Evolutionary conservation across 2,888 invertebrate species (phyloP), one percentile per base, ranked within the genome.

Genomic region (Mythimna albipuncta): DNA sequence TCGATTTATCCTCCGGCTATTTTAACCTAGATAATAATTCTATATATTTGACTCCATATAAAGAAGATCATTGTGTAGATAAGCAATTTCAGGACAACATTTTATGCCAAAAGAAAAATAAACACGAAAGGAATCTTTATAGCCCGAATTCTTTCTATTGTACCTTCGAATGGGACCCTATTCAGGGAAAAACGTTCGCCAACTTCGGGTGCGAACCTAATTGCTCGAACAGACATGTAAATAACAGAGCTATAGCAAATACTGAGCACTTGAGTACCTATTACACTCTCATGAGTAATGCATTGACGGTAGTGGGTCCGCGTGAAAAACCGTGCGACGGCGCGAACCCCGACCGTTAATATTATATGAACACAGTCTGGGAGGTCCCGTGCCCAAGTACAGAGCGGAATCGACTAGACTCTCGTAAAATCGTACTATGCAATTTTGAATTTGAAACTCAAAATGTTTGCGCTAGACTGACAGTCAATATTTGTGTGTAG

Each of bases 281-380:
- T 94, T 94, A 94, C 92, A 91, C 88, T 83, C 94, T 95, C 94
- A 95, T 95, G 90, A 94, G 93, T 94, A 91, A 96, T 96, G 94
- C 93, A 95, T 87, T 85, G 84, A 89, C 90, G 92, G 92, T 92
- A 92, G 89, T 86, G 90, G 89, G 91, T 90, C 87, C 89, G 94
- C 93, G 95, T 92, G 94, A 95, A 95, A 95, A 95, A 94, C 92
- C 93, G 92, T 90, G 90, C 90, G 89, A 82, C 86, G 89, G 88
- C 86, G 85, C 88, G 89, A 89, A 90, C 90, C 85, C 84, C 88
- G 77, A 73, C 88, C 52, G 91, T 96, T 93, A 96, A 96, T 96
- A 95, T 94, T 95, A 92, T 85, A 95, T 94, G 95, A 94, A 90
- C 87, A 83, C 86, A 92, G 92, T 91, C 94, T 92, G 91, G 87